Conservation (phyloP, 1,140 invertebrate genomes). For the Argopecten irradians region DNA sequence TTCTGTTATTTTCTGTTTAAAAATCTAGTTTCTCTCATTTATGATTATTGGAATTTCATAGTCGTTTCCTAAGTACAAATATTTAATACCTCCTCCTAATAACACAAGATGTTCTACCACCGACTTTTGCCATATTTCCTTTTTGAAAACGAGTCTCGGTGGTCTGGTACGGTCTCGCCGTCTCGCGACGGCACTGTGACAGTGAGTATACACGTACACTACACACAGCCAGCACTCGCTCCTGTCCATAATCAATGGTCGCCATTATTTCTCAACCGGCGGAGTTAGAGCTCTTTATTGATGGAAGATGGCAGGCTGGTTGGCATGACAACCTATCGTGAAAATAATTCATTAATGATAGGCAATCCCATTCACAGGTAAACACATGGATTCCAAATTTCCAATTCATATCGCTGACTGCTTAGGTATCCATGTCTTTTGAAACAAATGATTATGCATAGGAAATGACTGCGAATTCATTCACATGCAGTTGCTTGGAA, state of each 20-base stretch:
- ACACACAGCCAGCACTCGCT: conserved; percentile 6
- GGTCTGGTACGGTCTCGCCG: conserved; percentile 1
- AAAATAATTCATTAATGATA: conserved; percentile 36
- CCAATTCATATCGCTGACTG: neutral
- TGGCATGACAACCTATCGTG: conserved; percentile 26
- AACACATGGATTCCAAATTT: neutral
- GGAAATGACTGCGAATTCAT: neutral
- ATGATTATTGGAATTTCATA: too few relatives aligned
- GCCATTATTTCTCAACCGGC: conserved; percentile 20
- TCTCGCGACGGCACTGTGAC: conserved; percentile 4
- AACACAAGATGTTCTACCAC: too few relatives aligned
- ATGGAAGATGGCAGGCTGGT: conserved; percentile 20
- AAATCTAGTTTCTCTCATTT: too few relatives aligned
- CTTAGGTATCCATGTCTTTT: neutral
- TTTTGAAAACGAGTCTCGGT: neutral
- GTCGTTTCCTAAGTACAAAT: too few relatives aligned
- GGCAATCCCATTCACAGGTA: conserved; percentile 36
- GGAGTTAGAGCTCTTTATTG: conserved; percentile 16
- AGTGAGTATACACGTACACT: neutral
- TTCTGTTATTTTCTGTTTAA: too few relatives aligned
- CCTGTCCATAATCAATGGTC: conserved; percentile 15
- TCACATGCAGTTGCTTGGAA: conserved; percentile 3
- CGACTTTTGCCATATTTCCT: neutral
- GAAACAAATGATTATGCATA: conserved; percentile 1
- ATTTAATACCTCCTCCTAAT: too few relatives aligned